A percentile compares a stretch with the other conserved stretches of the same genome.
phyloP scores from a whole-genome alignment of 2,797 vertebrate species.

The Diceros bicornis region DNA sequence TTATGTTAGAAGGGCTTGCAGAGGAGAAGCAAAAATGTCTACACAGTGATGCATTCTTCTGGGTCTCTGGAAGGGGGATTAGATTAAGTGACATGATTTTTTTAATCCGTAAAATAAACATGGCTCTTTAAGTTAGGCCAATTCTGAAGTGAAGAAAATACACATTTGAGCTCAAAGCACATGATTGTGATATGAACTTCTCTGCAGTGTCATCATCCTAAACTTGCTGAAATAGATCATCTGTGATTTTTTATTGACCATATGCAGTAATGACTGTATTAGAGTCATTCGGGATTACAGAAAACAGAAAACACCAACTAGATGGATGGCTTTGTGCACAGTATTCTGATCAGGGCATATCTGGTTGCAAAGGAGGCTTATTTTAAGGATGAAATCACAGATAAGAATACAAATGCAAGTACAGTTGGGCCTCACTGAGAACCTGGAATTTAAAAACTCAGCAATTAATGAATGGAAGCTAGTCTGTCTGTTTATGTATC shows the following conservation, averaged over 20 bases:
- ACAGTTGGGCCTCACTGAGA: not conserved
- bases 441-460: not conserved
- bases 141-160: not conserved
- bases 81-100: not conserved
- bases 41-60: not conserved
- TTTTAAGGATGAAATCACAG: not conserved
- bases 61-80: not conserved
- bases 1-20: not conserved
- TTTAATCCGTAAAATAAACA: constrained; percentile 9
- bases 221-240: not conserved
- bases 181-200: not conserved
- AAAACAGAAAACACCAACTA: not conserved
- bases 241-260: not conserved
- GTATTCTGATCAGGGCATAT: not conserved
- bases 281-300: not conserved
- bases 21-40: not conserved
- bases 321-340: not conserved
- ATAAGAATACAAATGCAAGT: not conserved
- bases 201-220: not conserved
- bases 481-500: not conserved
- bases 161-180: not conserved
- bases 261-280: not conserved
- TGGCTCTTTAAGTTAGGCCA: not conserved
- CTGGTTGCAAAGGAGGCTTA: not conserved
- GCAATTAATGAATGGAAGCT: not conserved